Conservation (phyloP, 2,797 vertebrate species). For the Novumbra hubbsi region DNA sequence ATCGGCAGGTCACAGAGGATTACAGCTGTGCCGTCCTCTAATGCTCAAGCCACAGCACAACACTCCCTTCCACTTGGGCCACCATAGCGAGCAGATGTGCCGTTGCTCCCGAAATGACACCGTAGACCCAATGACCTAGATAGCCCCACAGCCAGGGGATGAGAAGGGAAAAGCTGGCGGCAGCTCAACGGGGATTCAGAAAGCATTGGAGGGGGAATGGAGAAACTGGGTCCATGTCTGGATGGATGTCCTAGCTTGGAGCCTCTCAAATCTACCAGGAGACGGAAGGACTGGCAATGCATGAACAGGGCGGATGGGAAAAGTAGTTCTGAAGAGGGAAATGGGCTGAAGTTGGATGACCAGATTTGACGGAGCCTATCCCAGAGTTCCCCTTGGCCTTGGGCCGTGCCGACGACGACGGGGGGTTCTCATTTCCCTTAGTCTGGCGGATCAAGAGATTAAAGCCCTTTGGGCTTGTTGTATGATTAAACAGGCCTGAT, state of each 20-base stretch:
- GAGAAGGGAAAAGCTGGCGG: constrained; percentile 39
- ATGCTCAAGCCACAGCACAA: constrained; percentile 53
- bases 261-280: not conserved
- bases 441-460: constrained; percentile 71
- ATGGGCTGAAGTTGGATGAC: constrained; percentile 33
- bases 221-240: not conserved
- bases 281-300: not conserved
- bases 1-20: constrained; percentile 60
- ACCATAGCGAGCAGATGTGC: constrained; percentile 66
- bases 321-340: not conserved
- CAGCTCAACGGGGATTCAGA: constrained; percentile 32
- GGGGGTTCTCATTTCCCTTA: constrained; percentile 60
- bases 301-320: not conserved
- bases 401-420: not conserved
- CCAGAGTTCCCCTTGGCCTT: constrained; percentile 34
- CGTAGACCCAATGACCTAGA: constrained; percentile 76
- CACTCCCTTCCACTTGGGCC: constrained; percentile 35
- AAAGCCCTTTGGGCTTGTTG: constrained; percentile 54
- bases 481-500: constrained; percentile 66
- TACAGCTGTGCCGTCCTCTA: constrained; percentile 44
- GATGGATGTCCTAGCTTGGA: not conserved
- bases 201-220: not conserved
- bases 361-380: constrained; percentile 10
- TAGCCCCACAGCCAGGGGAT: constrained; percentile 49
- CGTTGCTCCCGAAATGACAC: constrained; percentile 64